These are phyloP conservation scores for Hypolimnas misippus DNA, from an alignment of 2,888 invertebrate genomes.

Conservation along the genomic window DNA sequence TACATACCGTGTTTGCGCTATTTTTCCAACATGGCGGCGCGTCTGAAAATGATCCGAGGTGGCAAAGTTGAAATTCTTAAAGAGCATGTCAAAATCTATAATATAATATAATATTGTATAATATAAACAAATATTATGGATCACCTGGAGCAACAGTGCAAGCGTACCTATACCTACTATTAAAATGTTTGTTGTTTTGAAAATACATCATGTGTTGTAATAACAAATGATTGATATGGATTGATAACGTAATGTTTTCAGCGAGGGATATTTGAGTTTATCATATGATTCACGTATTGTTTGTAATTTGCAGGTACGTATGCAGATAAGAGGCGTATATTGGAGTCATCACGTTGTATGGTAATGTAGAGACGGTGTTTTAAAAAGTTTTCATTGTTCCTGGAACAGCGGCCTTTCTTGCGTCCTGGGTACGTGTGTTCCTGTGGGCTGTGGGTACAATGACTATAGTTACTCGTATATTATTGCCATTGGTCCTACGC, in stretches of 20 bases:
- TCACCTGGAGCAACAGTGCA: too few species aligned
- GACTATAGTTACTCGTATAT: neutral
- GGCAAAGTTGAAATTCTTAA: too few species aligned
- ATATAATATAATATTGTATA: too few species aligned
- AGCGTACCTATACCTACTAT: too few species aligned
- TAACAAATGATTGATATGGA: constrained; percentile 18
- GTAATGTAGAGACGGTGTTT: constrained; percentile 50
- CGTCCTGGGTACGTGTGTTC: constrained; percentile 13
- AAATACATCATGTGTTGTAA: neutral
- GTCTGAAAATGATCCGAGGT: too few species aligned
- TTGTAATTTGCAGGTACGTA: constrained; percentile 59
- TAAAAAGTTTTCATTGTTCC: constrained; percentile 13
- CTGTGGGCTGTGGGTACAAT: constrained; percentile 3
- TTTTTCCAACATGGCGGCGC: too few species aligned
- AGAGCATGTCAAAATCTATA: too few species aligned
- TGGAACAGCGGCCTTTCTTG: constrained; percentile 10
- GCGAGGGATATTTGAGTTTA: constrained; percentile 20
- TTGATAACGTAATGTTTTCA: constrained; percentile 17
- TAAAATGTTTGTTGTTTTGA: neutral
- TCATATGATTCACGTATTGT: constrained; percentile 40
- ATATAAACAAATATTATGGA: too few species aligned
- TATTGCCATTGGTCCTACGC: neutral
- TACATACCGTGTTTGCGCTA: too few species aligned
- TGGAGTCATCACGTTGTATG: constrained; percentile 49
- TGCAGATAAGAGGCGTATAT: constrained; percentile 45